Conservation (phyloP, 2,888 invertebrate genomes). For the Melanostoma mellinum region DNA sequence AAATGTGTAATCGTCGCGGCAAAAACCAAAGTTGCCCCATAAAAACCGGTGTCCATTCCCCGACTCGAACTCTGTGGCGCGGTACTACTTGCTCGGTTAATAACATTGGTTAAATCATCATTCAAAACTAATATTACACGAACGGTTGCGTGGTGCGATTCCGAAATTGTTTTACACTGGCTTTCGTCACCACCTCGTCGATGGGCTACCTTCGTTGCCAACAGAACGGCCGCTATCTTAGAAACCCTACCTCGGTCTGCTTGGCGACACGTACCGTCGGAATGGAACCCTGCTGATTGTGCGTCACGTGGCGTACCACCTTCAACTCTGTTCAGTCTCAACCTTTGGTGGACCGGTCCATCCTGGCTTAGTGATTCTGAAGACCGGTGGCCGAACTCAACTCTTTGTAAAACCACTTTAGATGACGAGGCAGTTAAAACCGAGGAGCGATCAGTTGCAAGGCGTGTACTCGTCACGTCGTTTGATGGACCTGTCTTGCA, state of each 20-base stretch:
- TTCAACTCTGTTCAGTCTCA: slow-evolving; percentile 29
- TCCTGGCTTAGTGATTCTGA: background rate
- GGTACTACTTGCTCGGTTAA: slow-evolving; percentile 43
- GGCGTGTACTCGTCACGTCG: background rate
- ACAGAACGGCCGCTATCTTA: slow-evolving; percentile 61
- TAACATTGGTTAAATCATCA: slow-evolving; percentile 35
- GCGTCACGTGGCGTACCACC: slow-evolving; percentile 68
- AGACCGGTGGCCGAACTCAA: slow-evolving; percentile 1
- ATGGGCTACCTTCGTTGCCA: slow-evolving; percentile 50
- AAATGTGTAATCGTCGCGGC: slow-evolving; percentile 8
- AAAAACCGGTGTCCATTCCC: slow-evolving; percentile 46
- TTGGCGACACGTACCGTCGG: slow-evolving; percentile 66
- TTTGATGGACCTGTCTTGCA: background rate
- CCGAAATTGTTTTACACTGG: slow-evolving; percentile 56
- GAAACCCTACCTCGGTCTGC: slow-evolving; percentile 41
- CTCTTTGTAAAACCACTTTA: background rate
- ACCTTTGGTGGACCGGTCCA: slow-evolving; percentile 29
- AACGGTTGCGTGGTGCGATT: slow-evolving; percentile 74
- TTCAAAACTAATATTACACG: slow-evolving; percentile 27
- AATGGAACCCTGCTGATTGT: slow-evolving; percentile 72
- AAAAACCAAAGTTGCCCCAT: slow-evolving; percentile 27
- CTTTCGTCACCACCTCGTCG: background rate
- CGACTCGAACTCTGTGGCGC: slow-evolving; percentile 59
- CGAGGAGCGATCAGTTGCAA: background rate
- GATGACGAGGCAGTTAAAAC: background rate